Percentiles rank a stretch among this genome's conserved stretches.
Conservation (phyloP, 2,797 vertebrate genomes). For the Cuniculus paca region DNA sequence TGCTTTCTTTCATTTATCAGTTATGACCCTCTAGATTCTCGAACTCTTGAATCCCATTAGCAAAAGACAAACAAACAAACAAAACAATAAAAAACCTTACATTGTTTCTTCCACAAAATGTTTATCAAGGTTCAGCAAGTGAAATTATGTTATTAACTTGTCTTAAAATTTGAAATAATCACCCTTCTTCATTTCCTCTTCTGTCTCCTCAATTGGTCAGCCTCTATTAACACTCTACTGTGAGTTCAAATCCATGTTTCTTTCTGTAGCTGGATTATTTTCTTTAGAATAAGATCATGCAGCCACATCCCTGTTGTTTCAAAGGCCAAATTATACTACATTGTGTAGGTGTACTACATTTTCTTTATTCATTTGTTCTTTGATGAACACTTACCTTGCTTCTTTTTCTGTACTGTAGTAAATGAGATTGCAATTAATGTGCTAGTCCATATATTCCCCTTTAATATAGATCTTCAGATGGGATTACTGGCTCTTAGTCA, state of each 20-base stretch:
- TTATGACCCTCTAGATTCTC: background rate
- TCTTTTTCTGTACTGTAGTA: background rate
- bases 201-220: too few species aligned
- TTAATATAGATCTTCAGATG: background rate
- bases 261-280: background rate
- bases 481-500: background rate
- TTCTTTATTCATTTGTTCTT: background rate
- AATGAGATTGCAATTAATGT: background rate
- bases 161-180: background rate
- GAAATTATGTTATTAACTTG: background rate
- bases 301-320: background rate
- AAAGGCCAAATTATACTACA: background rate
- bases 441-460: fast-evolving
- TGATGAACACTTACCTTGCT: background rate
- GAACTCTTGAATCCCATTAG: background rate
- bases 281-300: background rate
- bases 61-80: background rate
- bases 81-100: background rate
- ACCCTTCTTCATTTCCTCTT: background rate
- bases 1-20: background rate
- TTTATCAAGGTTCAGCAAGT: background rate
- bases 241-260: background rate
- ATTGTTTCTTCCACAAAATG: background rate
- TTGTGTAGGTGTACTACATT: background rate
- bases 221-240: background rate